Evolutionary conservation across 2,797 vertebrate species (phyloP), one percentile per base, ranked within the genome.

Genomic region (Cephalopachus bancanus): DNA sequence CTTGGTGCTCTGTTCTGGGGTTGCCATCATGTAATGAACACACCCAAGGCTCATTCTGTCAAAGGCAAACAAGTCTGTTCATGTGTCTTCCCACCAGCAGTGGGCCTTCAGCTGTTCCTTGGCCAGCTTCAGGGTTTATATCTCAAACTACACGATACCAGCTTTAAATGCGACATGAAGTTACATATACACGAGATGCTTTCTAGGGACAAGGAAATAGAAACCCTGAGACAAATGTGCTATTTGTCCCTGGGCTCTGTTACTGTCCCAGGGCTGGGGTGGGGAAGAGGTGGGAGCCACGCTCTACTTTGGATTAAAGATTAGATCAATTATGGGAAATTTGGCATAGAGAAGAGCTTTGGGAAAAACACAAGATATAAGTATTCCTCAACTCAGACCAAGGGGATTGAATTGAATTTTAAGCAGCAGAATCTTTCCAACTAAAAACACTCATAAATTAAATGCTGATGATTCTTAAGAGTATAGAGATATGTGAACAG

Each of bases 371-470:
- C 7, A 67, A 78, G 69, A 94, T 87, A 26, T 80, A 95, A 97
- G 94, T 94, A 92, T 94, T 97, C 71, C 33, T 96, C 71, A 74
- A 85, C 62, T 89, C 71, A 94, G 90, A 94, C 74, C 89, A 55
- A 89, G 80, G 81, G 60, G 71, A 85, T n/a, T 53, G 37, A 69
- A 67, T 22, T 93, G 94, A 97, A 97, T 97, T 91, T 96, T 93
- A 97, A 97, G 81, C 37, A 97, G 96, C 89, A 87, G 87, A 95
- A 76, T 96, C 72, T 93, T 95, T 71, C 89, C 65, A 89, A 96
- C 86, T 87, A 96, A 98, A 97, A 97, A 94, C 94, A 97, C 96
- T 97, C 93, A 92, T 96, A 97, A 97, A 97, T 97, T 95, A 97
- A 97, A 85, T 85, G 96, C 93, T 96, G 96, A 96, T 96, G 83